Evolutionary conservation across 2,113 vertebrate species (phyloP).

Genomic region (Tetrax tetrax): DNA sequence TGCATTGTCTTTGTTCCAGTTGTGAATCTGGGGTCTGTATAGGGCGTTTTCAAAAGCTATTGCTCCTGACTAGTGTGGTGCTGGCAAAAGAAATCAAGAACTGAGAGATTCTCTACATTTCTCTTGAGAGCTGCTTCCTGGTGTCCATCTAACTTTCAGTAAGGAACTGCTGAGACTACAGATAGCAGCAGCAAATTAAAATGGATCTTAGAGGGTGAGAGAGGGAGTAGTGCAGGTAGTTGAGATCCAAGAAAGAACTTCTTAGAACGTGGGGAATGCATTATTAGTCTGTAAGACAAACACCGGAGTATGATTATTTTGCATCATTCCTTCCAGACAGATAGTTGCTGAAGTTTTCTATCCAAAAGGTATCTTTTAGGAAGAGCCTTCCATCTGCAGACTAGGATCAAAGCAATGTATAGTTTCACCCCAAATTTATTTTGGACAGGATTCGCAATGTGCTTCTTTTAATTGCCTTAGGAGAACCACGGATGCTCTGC

Average conservation of each 20-base stretch:
- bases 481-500: neutral
- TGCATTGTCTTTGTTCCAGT: neutral
- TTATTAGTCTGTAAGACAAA: neutral
- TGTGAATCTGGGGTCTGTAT: neutral
- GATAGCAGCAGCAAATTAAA: neutral
- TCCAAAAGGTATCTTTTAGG: neutral
- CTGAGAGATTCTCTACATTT: neutral
- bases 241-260: neutral
- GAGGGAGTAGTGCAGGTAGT: neutral
- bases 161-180: neutral
- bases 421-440: neutral
- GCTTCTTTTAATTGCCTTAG: neutral
- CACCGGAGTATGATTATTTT: neutral
- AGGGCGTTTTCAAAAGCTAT: neutral
- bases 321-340: neutral
- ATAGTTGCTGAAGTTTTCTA: neutral
- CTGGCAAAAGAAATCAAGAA: neutral
- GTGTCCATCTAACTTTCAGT: neutral
- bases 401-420: neutral
- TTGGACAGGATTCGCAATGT: neutral
- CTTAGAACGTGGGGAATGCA: accelerated
- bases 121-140: neutral
- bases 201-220: neutral
- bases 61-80: neutral
- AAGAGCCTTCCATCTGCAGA: neutral